Conservation (phyloP, 2,113 vertebrate species). For the Bubo blakistoni region DNA sequence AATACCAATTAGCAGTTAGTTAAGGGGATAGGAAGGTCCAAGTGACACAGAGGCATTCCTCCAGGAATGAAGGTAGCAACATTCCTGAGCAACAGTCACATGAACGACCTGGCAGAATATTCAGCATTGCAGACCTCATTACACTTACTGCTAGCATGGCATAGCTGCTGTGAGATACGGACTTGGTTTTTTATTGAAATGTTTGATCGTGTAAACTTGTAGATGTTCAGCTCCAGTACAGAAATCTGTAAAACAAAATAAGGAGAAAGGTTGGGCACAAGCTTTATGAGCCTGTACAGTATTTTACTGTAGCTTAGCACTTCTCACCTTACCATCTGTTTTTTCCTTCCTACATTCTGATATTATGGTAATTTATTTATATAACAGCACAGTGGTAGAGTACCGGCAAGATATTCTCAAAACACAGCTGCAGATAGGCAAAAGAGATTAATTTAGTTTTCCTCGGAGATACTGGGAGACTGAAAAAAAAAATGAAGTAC, state of each 20-base stretch:
- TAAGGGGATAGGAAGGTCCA: neutral
- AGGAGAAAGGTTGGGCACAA: neutral
- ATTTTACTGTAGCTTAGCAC: neutral
- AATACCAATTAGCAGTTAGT: neutral
- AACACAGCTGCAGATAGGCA: neutral
- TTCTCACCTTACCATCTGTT: neutral
- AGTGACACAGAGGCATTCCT: neutral
- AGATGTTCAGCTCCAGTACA: neutral
- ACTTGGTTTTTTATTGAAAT: neutral
- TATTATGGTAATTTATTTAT: neutral
- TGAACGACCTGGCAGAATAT: neutral
- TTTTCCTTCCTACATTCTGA: neutral
- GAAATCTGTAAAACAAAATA: neutral
- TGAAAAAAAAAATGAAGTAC: neutral
- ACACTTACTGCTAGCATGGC: neutral
- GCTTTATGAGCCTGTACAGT: neutral
- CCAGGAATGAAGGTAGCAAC: neutral
- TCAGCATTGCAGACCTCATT: neutral
- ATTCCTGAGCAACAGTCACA: neutral
- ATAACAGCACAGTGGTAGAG: neutral
- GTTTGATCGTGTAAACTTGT: neutral
- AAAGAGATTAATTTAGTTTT: neutral
- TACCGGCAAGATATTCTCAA: neutral
- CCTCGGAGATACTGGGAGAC: neutral
- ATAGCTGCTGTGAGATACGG: fast-evolving